Evolutionary conservation across 2,797 vertebrate species (phyloP).

Genomic region (Falco novaeseelandiae): DNA sequence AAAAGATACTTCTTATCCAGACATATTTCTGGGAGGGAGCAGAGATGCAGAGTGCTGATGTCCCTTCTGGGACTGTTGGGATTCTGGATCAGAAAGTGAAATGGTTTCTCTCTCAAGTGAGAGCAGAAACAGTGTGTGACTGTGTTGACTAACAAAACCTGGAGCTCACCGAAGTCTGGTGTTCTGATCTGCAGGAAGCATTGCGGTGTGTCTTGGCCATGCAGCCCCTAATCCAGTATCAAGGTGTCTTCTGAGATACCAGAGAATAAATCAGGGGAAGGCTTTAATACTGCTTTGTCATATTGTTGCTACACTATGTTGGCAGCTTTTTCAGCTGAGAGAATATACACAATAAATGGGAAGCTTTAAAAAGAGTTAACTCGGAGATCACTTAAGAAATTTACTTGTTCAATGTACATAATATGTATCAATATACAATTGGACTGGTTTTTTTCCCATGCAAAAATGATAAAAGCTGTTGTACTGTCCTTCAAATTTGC

Average conservation of each 20-base stretch:
- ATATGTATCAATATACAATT: neutral
- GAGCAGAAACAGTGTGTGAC: neutral
- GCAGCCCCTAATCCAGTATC: neutral
- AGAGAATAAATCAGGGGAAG: neutral
- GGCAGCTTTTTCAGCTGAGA: neutral
- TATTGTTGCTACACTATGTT: neutral
- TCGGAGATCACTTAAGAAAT: neutral
- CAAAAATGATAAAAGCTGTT: slow-evolving; percentile 51
- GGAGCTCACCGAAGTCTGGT: neutral
- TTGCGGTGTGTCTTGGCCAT: neutral
- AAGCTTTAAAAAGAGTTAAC: neutral
- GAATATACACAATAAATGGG: neutral
- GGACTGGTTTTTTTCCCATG: slow-evolving; percentile 25
- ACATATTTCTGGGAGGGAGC: neutral
- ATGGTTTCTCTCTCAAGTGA: neutral
- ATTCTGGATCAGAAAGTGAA: neutral
- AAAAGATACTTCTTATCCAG: neutral
- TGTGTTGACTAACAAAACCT: neutral
- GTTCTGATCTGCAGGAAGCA: neutral
- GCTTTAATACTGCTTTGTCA: neutral
- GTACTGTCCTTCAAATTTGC: slow-evolving; percentile 63
- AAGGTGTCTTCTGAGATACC: neutral
- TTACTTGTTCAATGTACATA: neutral
- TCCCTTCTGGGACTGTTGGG: neutral
- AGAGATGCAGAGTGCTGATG: neutral